Base-by-base conservation (phyloP, 2,888 invertebrate species). In the Sarcophaga carnaria region DNA sequence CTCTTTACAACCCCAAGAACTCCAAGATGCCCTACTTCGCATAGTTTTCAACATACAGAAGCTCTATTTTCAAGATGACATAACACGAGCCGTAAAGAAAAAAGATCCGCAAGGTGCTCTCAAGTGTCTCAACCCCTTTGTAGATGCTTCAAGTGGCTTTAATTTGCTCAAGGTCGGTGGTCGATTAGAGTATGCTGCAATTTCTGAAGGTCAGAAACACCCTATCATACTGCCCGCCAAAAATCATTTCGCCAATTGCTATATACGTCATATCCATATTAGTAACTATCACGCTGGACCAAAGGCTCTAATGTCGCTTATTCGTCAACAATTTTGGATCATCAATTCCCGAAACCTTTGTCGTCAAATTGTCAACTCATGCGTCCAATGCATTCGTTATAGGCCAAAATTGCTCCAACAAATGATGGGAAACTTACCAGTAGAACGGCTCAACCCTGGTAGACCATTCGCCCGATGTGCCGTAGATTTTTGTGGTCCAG, bases 201-300 rank as follows among this genome's bases (percentile, higher is more conserved):
- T 80, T n/a, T 4, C 54, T 2, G 20, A 76, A 11, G 27, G 10
- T 17, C 66, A 70, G 20, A 85, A 77, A 11, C 49, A 74, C 47
- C 82, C 79, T 1, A 17, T 81, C 49, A 11, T 81, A 11, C n/a
- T 87, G 20, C 77, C 83, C 14, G 22, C 47, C n/a, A 77, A 83
- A 37, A 71, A 69, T 25, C 22, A 63, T 5, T 79, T 78, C 64
- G 63, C 74, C 2, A n/a, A 62, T 11, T 11, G 60, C n/a, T 81
- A 47, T 74, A 75, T 80, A 5, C 72, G 71, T 3, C 74, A 88
- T 78, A 11, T 88, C 10, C 82, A 86, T 75, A 17, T 74, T 5
- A 75, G 27, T 22, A 87, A 85, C 11, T 87, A 79, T 72, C 84
- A 88, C 54, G 80, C 87, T 49, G 87, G 85, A 20, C 27, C 84